These are phyloP conservation scores for Meta bourneti DNA, from an alignment of 2,888 invertebrate genomes.

Conservation along the genomic window DNA sequence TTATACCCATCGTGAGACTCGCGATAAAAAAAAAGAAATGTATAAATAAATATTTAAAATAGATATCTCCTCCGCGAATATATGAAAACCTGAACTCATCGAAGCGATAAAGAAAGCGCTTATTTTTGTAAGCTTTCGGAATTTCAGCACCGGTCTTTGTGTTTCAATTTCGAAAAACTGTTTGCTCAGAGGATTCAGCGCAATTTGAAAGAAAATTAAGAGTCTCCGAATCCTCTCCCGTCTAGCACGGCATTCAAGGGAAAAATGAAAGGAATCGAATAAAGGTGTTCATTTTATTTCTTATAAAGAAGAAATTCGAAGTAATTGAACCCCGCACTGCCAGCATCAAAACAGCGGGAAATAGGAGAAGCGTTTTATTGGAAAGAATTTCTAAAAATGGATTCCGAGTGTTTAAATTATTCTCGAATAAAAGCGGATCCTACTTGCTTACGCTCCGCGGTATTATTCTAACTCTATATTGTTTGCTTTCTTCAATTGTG, in stretches of 20 bases:
- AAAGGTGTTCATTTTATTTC: constrained; percentile 6
- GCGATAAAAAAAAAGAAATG: too few species aligned
- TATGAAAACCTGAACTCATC: too few species aligned
- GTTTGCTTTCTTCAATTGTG: not conserved
- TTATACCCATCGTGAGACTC: too few species aligned
- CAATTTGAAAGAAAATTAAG: constrained; percentile 44
- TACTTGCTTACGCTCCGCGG: not conserved
- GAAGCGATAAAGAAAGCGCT: too few species aligned
- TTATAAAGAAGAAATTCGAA: not conserved
- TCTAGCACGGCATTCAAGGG: not conserved
- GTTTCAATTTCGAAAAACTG: constrained; percentile 6
- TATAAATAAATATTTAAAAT: too few species aligned
- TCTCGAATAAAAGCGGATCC: not conserved
- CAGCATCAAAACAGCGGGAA: not conserved
- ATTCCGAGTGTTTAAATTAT: not conserved
- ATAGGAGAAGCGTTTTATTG: constrained; percentile 16
- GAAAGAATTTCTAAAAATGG: not conserved
- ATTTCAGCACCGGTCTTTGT: not conserved
- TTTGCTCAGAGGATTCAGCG: constrained; percentile 27
- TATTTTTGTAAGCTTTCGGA: too few species aligned
- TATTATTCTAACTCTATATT: not conserved
- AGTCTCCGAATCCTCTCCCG: not conserved
- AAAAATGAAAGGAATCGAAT: constrained; percentile 16
- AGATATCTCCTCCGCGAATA: too few species aligned
- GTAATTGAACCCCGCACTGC: constrained; percentile 31